Evolutionary conservation across 1,140 invertebrate species (phyloP).

Genomic region (Grapholita molesta): DNA sequence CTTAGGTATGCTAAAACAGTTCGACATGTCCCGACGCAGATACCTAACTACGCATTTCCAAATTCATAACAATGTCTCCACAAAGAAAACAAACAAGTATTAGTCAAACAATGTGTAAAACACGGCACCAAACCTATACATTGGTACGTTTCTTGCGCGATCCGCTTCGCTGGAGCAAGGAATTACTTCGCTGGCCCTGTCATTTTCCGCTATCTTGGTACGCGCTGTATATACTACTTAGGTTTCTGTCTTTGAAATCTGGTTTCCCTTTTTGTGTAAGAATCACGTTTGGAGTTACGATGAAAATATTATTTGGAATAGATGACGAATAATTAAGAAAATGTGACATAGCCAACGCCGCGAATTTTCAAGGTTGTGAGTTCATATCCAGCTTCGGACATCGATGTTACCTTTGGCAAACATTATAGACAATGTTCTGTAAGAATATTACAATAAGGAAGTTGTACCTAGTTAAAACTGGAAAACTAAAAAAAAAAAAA

Average conservation of each 20-base stretch:
- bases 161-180: not conserved
- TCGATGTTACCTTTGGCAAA: too few species aligned
- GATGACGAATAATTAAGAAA: too few species aligned
- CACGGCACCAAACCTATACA: not conserved
- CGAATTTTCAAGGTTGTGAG: too few species aligned
- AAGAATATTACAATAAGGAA: too few species aligned
- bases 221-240: not conserved
- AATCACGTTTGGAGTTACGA: not conserved
- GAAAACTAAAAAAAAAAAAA: too few species aligned
- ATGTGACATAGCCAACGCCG: too few species aligned
- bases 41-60: too few species aligned
- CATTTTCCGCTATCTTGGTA: not conserved
- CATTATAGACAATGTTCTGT: too few species aligned
- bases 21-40: too few species aligned
- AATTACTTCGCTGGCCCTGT: not conserved
- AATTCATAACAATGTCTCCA: not conserved
- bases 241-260: not conserved
- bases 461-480: too few species aligned
- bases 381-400: too few species aligned
- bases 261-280: not conserved
- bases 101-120: not conserved
- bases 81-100: not conserved
- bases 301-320: not conserved
- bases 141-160: not conserved
- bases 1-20: too few species aligned